Base-by-base conservation (phyloP, 2,797 vertebrate species). In the Chlorospingus flavigularis region DNA sequence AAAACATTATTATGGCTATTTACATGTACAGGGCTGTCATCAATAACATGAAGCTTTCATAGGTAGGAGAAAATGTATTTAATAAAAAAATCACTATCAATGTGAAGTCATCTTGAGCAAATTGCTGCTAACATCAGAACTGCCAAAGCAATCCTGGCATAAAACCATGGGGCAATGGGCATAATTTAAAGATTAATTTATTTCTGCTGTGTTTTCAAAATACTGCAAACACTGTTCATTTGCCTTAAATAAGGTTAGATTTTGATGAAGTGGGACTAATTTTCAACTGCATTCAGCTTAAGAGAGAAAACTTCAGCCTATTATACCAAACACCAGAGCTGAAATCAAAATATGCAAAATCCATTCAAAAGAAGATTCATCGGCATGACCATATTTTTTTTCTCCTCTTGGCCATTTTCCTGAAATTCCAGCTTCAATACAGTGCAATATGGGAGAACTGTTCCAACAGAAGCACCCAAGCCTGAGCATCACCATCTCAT, bases 381-480 rank as follows among this genome's bases (percentile, higher is more conserved):
- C n/a, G 57, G 8, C n/a, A 11, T 19, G 9, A 57, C 10, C 0
- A 0, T 11, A 20, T 13, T 53, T 68, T 39, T 35, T 53, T 40
- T n/a, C 6, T 5, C 4, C 47, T 61, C 28, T 15, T 10, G 31
- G 42, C 5, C 35, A 24, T 33, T 65, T 40, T 80, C 62, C 13
- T 37, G 5, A 26, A 73, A 20, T 14, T 10, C 5, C 24, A 53
- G 6, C 58, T n/a, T 71, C 7, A 66, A 48, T 11, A 54, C 0
- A 50, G 5, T 16, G n/a, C 17, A 42, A 14, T 17, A 28, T 30
- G 35, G n/a, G 8, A 71, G 13, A 78, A 90, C 1, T 55, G 21
- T 24, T 78, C 33, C 53, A 71, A 43, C 3, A 51, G 45, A 80
- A 74, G 40, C 14, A 77, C n/a, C 25, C n/a, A 68, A 74, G 8